Conservation (phyloP, 1,140 invertebrate genomes). For the Dryas iulia region DNA sequence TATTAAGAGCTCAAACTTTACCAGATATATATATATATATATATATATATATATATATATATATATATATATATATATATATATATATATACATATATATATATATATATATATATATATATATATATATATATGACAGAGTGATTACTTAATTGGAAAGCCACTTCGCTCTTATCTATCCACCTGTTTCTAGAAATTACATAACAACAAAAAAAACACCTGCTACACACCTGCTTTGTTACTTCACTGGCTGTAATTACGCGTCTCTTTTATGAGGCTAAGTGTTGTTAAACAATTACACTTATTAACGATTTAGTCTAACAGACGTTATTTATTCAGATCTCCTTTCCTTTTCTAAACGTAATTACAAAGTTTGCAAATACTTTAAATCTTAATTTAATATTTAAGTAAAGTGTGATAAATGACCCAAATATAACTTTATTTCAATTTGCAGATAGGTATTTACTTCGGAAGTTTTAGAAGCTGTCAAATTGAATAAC, state of each 20-base stretch:
- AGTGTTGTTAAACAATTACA: neutral
- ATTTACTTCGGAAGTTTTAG: conserved; percentile 13
- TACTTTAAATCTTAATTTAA: conserved; percentile 18
- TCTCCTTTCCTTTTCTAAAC: neutral
- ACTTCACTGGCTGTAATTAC: neutral
- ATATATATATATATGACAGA: no score
- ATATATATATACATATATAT: no score
- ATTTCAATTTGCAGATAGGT: conserved; percentile 14
- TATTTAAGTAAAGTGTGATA: conserved; percentile 13
- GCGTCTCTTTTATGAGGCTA: neutral
- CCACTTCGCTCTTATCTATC: no score
- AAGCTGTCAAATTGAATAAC: conserved; percentile 17
- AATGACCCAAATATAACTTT: conserved; percentile 19
- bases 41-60: no score
- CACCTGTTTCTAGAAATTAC: no score
- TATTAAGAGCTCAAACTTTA: no score
- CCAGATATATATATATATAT: no score
- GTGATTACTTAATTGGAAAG: no score
- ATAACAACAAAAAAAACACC: neutral
- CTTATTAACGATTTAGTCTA: neutral
- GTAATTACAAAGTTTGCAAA: conserved; percentile 9
- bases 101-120: no score
- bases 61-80: no score
- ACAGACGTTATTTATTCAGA: neutral
- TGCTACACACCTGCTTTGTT: no score